Base-by-base conservation (phyloP, 1,140 invertebrate species). In the Thaumatotibia leucotreta region DNA sequence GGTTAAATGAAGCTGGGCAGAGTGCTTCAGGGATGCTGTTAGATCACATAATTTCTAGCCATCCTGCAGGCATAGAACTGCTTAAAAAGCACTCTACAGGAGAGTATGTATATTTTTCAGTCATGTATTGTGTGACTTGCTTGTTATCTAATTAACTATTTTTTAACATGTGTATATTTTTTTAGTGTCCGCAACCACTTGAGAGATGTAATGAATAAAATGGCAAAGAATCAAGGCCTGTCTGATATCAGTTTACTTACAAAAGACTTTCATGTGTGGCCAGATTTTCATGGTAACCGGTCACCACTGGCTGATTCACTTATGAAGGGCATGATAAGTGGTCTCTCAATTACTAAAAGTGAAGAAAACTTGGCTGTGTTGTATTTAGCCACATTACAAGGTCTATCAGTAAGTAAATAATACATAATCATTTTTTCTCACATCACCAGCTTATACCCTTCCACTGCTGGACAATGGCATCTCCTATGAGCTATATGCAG, bases 221-320 rank as follows among this genome's bases (percentile, higher is more conserved):
- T 96, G 82, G 92, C 94, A 0, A 75, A 88, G 24, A 80, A 90
- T 9, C 86, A 92, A 75, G 91, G 91, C 14, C 73, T 94, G 0
- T 74, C 79, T 23, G 89, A 94, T 72, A 71, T 95, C 1, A 92
- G 92, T 10, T 93, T 92, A 70, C 90, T 98, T 8, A 97, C 97
- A 0, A 93, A 93, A 77, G 93, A 98, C 76, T 73, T 98, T 1
- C 98, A 99, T 81, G 92, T 99, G 0, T 98, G 96, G 95, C 98
- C 98, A 6, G 98, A 99, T 92, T 98, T 96, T 84, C 97, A 99
- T 92, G 98, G 98, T 9, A 99, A 99, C 92, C 93, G 98, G 52
- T 98, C 97, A 4, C 97, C 98, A 1, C 80, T 99, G 62, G 97
- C 96, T 4, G 97, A 99, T 93, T 93, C 97, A 8, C 93, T 91